These are phyloP conservation scores for Lepilemur septentrionalis DNA, from an alignment of 2,797 vertebrate genomes.

Conservation along the genomic window DNA sequence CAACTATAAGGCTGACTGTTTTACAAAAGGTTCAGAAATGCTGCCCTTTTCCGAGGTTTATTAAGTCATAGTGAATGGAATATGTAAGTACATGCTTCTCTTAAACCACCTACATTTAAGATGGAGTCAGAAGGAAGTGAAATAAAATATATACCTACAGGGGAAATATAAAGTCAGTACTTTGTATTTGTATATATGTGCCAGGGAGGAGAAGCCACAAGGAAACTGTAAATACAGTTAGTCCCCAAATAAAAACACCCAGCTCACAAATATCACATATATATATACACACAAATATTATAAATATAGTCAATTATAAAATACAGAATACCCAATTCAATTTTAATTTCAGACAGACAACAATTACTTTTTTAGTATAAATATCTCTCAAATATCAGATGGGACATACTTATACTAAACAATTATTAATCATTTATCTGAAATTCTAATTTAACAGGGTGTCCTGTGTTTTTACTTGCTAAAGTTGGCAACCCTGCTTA, in stretches of 20 bases:
- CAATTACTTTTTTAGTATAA: neutral
- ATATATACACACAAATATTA: neutral
- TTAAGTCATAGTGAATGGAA: neutral
- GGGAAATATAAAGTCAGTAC: neutral
- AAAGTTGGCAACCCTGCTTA: neutral
- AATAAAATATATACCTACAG: neutral
- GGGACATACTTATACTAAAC: neutral
- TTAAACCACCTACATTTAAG: neutral
- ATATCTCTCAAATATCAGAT: neutral
- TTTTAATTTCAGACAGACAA: constrained; percentile 9
- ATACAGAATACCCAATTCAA: neutral
- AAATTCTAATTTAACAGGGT: neutral
- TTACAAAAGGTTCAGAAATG: neutral
- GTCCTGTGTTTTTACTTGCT: neutral
- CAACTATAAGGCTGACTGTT: neutral
- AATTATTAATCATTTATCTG: neutral
- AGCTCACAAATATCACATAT: neutral
- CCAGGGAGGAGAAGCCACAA: neutral
- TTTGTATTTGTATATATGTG: neutral
- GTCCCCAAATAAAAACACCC: neutral
- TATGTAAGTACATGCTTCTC: neutral
- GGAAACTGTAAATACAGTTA: neutral
- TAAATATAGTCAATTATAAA: neutral
- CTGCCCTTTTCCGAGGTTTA: neutral
- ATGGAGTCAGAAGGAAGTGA: neutral